Conservation (phyloP, 2,888 invertebrate species). For the Drosophila meridionalis region DNA sequence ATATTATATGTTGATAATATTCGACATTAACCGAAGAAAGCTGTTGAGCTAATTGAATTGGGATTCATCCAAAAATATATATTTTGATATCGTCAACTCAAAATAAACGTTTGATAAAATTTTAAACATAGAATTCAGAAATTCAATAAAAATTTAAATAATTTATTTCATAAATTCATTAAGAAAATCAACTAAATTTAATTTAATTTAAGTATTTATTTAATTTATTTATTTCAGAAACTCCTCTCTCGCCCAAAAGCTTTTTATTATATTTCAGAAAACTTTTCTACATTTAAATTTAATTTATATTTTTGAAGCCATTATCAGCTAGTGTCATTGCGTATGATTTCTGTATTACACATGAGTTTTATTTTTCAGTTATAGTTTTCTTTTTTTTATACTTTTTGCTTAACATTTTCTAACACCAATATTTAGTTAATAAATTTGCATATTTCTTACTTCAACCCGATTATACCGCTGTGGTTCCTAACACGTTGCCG, state of each 20-base stretch:
- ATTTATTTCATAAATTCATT: neutral
- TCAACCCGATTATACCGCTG: constrained; percentile 48
- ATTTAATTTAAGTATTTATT: neutral
- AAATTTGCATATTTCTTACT: constrained; percentile 47
- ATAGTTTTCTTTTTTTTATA: neutral
- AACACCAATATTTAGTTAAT: constrained; percentile 71
- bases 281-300: neutral
- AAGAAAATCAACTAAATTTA: neutral
- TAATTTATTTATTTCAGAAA: neutral
- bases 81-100: no score
- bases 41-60: no score
- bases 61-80: no score
- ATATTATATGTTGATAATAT: neutral
- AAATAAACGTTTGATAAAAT: no score
- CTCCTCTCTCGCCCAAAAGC: neutral
- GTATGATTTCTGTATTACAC: constrained; percentile 15
- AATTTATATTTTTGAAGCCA: neutral
- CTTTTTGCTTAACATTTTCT: constrained; percentile 60
- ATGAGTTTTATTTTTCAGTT: constrained; percentile 25
- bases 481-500: constrained; percentile 47
- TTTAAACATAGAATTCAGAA: no score
- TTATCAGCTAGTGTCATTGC: constrained; percentile 38
- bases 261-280: neutral
- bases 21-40: no score
- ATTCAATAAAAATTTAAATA: no score